phyloP scores from a whole-genome alignment of 2,113 vertebrate species.

The Gopherus flavomarginatus region DNA sequence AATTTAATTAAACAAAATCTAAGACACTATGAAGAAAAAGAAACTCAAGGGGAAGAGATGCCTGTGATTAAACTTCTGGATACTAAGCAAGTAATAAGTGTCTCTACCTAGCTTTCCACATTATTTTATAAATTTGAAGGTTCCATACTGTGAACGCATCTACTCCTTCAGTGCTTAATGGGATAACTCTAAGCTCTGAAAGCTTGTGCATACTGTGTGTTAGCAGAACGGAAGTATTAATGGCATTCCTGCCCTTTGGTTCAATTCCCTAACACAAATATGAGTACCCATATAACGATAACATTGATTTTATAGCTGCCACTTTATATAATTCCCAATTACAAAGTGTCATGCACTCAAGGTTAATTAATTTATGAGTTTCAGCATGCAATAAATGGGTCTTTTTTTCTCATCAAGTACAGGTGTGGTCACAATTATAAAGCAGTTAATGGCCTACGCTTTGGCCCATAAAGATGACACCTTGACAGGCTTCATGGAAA shows the following conservation, averaged over 20 bases:
- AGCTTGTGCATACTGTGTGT: not conserved
- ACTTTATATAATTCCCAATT: not conserved
- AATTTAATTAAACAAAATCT: not conserved
- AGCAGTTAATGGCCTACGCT: not conserved
- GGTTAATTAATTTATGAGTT: not conserved
- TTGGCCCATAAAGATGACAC: not conserved
- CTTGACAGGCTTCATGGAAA: not conserved
- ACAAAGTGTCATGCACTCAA: not conserved
- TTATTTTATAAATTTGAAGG: not conserved
- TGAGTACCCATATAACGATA: not conserved
- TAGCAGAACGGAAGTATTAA: not conserved
- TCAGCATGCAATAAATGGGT: not conserved
- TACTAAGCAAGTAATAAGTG: not conserved
- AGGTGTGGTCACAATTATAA: not conserved
- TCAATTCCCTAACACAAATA: not conserved
- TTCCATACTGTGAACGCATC: conserved; percentile 27
- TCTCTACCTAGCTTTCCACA: not conserved
- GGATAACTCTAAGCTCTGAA: conserved; percentile 35
- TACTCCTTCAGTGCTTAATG: conserved; percentile 6
- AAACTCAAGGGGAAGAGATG: not conserved
- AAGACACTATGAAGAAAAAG: not conserved
- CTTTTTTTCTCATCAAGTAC: not conserved
- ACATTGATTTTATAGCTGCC: not conserved
- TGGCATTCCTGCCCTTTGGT: not conserved
- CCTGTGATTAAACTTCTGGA: not conserved